A percentile compares a stretch with the other conserved stretches of the same genome.
Evolutionary conservation across 2,113 vertebrate species (phyloP).

Genomic region (Bungarus multicinctus): DNA sequence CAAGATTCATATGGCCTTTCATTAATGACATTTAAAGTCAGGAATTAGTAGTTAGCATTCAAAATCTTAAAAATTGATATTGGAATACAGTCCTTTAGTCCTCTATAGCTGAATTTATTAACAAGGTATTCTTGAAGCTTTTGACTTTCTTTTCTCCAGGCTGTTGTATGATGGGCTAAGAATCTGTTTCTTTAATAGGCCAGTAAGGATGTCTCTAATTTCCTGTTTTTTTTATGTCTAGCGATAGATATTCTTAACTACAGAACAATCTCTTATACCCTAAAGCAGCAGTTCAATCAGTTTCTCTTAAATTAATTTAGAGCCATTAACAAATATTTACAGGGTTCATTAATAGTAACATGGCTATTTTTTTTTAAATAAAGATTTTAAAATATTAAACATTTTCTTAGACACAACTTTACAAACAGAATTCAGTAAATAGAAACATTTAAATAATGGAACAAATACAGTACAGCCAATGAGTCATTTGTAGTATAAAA

Average conservation of each 20-base stretch:
- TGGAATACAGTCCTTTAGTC: background rate
- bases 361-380: background rate
- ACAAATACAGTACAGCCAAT: background rate
- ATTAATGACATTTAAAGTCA: background rate
- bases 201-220: background rate
- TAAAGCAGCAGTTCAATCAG: background rate
- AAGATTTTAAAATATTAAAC: background rate
- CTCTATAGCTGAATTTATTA: background rate
- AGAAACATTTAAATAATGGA: background rate
- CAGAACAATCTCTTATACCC: background rate
- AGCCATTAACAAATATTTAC: background rate
- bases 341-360: background rate
- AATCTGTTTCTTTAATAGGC: background rate
- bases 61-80: background rate
- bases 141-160: background rate
- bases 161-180: background rate
- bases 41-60: background rate
- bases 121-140: background rate
- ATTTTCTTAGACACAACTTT: background rate
- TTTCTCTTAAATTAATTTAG: background rate
- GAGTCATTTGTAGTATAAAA: background rate
- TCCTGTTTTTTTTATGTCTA: background rate
- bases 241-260: background rate
- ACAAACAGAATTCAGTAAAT: background rate
- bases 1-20: background rate